Percentiles rank a stretch among this genome's conserved stretches.
Conservation (phyloP, 2,888 invertebrate genomes). For the Himalopsyche anomala region DNA sequence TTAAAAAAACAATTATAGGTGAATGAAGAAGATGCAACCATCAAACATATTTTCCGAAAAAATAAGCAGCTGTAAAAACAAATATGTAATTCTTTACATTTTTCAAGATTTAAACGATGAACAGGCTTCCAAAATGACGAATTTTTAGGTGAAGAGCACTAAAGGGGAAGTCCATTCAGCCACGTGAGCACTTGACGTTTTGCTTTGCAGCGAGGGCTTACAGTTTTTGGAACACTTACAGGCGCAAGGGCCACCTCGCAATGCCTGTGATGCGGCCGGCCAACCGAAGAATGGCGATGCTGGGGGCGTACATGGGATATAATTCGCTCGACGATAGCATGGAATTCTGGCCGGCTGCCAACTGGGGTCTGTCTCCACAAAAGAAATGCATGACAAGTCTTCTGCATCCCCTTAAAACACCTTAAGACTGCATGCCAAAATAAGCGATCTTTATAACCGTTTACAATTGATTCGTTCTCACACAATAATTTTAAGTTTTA, state of each 20-base stretch:
- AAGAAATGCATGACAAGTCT: slow-evolving; percentile 61
- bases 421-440: slow-evolving; percentile 45
- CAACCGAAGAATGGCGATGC: slow-evolving; percentile 71
- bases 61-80: too few species aligned
- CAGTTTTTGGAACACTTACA: slow-evolving; percentile 79
- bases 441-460: neutral
- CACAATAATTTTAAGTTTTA: neutral
- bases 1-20: too few species aligned
- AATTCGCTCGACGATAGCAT: slow-evolving; percentile 77
- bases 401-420: slow-evolving; percentile 47
- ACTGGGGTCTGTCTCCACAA: slow-evolving; percentile 78
- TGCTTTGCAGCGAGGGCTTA: slow-evolving; percentile 78
- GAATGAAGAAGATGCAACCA: too few species aligned
- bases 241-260: slow-evolving; percentile 67
- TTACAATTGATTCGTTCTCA: too few species aligned
- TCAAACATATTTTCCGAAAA: too few species aligned
- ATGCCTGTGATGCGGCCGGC: slow-evolving; percentile 64
- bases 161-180: slow-evolving; percentile 18
- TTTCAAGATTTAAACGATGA: slow-evolving; percentile 31
- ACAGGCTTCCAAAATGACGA: neutral
- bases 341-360: slow-evolving; percentile 79
- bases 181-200: slow-evolving; percentile 71
- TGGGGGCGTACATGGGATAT: slow-evolving; percentile 76
- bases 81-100: neutral
- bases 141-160: slow-evolving; percentile 29